Evolutionary conservation across 2,797 vertebrate genomes (phyloP).

Genomic region (Enteromius anoplus): DNA sequence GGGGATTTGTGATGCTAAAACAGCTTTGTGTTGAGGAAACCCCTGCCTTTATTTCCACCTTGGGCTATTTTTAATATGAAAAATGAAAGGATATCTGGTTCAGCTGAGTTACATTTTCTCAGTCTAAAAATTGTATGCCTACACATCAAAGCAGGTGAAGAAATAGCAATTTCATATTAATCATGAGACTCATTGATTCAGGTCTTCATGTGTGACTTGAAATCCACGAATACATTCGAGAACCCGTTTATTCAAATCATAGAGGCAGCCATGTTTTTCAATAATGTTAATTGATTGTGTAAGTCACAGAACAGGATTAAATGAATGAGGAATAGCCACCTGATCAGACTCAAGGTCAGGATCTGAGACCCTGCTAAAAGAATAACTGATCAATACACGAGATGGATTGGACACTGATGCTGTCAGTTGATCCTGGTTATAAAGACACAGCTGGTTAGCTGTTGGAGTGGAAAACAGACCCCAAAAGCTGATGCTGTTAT

Average conservation of each 20-base stretch:
- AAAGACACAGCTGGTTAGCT: slow-evolving; percentile 18
- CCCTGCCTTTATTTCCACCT: slow-evolving; percentile 33
- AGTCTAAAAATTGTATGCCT: slow-evolving; percentile 1
- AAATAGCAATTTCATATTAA: not conserved
- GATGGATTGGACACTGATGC: slow-evolving; percentile 62
- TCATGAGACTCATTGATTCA: not conserved
- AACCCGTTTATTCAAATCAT: slow-evolving; percentile 4
- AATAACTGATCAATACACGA: slow-evolving; percentile 69
- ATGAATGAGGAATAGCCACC: slow-evolving; percentile 47
- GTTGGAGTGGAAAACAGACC: slow-evolving; percentile 1
- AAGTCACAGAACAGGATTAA: slow-evolving; percentile 43
- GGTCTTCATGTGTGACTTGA: not conserved
- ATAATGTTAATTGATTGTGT: slow-evolving; percentile 17
- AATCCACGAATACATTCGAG: not conserved
- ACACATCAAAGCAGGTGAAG: slow-evolving; percentile 2
- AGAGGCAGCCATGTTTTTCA: not conserved
- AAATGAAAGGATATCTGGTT: slow-evolving; percentile 44
- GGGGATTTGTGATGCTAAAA: not conserved
- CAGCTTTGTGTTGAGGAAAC: slow-evolving; percentile 49
- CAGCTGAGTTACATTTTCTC: slow-evolving; percentile 6
- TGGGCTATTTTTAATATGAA: slow-evolving; percentile 53
- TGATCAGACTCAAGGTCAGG: slow-evolving; percentile 67
- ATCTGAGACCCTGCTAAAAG: slow-evolving; percentile 47
- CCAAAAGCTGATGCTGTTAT: slow-evolving; percentile 12
- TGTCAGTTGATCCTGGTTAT: slow-evolving; percentile 25